Percentiles rank a stretch among this genome's conserved stretches.
Conservation (phyloP, 2,113 vertebrate genomes). For the Ochotona curzoniae region DNA sequence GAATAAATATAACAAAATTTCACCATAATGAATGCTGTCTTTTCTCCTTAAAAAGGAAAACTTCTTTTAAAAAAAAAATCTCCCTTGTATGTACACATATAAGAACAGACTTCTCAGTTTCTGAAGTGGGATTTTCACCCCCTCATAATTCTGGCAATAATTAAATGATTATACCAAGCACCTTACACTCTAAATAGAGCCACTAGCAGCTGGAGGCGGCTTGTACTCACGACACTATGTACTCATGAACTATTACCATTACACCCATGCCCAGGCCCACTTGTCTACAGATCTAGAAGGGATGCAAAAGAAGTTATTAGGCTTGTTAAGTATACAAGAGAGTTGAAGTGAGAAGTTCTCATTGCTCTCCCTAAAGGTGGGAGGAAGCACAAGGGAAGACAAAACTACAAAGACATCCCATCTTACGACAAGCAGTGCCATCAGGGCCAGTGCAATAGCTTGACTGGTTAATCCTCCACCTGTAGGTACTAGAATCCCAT, state of each 20-base stretch:
- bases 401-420: background rate
- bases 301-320: background rate
- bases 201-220: background rate
- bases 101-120: background rate
- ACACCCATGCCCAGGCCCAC: background rate
- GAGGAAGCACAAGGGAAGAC: background rate
- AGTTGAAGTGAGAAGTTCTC: background rate
- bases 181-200: background rate
- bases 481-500: too few species aligned
- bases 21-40: background rate
- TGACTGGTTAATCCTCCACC: too few species aligned
- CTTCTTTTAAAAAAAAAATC: background rate
- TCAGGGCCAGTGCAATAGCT: background rate
- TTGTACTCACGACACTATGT: background rate
- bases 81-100: background rate
- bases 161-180: background rate
- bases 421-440: background rate
- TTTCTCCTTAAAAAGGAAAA: conserved; percentile 21
- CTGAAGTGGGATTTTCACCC: background rate
- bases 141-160: background rate
- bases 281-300: background rate
- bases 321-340: background rate
- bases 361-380: background rate
- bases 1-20: conserved; percentile 8
- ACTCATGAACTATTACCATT: background rate